Conservation (phyloP, 2,797 vertebrate genomes). For the Mionectes olivaceus region DNA sequence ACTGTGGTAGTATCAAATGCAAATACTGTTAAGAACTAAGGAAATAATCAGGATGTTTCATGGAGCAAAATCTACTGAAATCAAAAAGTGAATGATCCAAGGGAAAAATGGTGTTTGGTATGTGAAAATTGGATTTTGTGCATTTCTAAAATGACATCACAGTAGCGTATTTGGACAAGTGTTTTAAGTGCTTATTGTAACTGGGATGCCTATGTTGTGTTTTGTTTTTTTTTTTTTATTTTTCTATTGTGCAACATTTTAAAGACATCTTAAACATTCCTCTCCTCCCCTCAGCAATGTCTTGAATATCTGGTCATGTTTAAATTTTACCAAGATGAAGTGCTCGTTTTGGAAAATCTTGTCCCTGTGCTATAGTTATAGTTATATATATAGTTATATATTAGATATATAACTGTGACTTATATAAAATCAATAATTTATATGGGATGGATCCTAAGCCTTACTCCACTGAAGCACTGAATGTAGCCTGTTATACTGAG, state of each 20-base stretch:
- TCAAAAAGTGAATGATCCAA: background rate
- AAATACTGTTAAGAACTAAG: background rate
- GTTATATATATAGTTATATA: background rate
- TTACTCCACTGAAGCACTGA: background rate
- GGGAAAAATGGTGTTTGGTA: background rate
- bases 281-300: fast-evolving
- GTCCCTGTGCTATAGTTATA: background rate
- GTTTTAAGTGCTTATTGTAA: background rate
- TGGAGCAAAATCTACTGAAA: background rate
- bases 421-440: background rate
- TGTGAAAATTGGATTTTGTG: background rate
- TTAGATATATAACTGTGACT: background rate
- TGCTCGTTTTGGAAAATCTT: background rate
- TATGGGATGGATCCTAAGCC: background rate
- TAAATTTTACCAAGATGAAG: background rate
- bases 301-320: background rate
- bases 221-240: background rate
- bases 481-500: background rate
- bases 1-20: background rate
- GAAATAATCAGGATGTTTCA: background rate
- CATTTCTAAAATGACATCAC: background rate
- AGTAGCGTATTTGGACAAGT: background rate
- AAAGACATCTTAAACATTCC: background rate
- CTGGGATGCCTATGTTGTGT: background rate
- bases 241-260: background rate